These are phyloP conservation scores for Clitarchus hookeri DNA, from an alignment of 2,888 invertebrate genomes.

Conservation along the genomic window DNA sequence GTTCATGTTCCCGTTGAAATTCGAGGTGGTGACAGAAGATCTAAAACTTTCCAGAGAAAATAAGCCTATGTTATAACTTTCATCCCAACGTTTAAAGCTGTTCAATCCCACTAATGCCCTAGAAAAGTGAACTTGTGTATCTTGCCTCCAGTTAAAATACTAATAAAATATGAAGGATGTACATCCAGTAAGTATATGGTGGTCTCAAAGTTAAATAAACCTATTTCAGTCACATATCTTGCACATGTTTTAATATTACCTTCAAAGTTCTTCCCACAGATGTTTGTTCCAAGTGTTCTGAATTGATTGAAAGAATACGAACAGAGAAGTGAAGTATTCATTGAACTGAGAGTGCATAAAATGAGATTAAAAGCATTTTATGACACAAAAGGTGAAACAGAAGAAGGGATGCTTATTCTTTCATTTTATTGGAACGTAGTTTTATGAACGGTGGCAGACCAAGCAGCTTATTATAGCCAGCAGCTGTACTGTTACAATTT, in stretches of 20 bases:
- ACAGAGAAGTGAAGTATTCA: neutral
- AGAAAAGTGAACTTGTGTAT: conserved; percentile 25
- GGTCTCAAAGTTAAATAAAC: conserved; percentile 21
- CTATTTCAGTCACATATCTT: conserved; percentile 22
- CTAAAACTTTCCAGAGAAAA: conserved; percentile 11
- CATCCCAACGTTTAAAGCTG: neutral
- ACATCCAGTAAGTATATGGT: conserved; percentile 10
- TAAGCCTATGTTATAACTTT: neutral
- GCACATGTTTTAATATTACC: conserved; percentile 19
- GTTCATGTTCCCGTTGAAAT: conserved; percentile 20
- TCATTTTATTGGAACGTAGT: neutral
- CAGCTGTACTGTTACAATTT: neutral
- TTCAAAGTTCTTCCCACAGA: neutral
- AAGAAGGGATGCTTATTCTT: neutral
- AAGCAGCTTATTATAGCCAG: neutral
- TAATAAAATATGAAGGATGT: conserved; percentile 26
- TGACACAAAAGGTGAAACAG: neutral
- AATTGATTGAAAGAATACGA: neutral
- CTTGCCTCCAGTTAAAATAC: conserved; percentile 26
- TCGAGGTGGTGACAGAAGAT: conserved; percentile 21
- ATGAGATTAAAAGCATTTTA: neutral
- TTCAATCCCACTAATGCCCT: neutral
- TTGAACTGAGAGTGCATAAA: neutral
- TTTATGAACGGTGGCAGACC: neutral
- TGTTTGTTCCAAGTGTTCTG: neutral